These are phyloP conservation scores for Phaonia tiefii DNA, from an alignment of 2,888 invertebrate genomes.

Conservation along the genomic window DNA sequence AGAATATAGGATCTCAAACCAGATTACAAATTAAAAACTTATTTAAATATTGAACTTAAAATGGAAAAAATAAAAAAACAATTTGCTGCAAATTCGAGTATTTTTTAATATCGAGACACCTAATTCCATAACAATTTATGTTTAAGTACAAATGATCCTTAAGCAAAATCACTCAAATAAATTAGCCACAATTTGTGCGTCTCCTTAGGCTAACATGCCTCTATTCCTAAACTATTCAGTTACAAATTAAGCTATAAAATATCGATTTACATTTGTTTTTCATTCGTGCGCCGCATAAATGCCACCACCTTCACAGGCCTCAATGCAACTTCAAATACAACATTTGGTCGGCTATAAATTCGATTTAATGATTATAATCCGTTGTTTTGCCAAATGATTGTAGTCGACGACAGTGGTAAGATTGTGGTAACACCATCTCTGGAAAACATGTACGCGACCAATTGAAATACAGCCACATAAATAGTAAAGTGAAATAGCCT, in stretches of 20 bases:
- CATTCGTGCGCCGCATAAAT: slow-evolving; percentile 8
- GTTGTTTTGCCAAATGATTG: slow-evolving; percentile 2
- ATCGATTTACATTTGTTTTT: slow-evolving; percentile 20
- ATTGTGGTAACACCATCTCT: slow-evolving; percentile 10
- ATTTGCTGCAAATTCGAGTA: no score
- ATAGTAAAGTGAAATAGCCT: neutral
- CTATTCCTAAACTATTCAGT: neutral
- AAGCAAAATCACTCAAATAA: no score
- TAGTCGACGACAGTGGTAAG: neutral
- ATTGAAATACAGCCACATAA: slow-evolving; percentile 17
- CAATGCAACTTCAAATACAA: neutral
- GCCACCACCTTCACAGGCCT: slow-evolving; percentile 24
- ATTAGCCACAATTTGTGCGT: slow-evolving; percentile 24
- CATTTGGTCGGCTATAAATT: neutral
- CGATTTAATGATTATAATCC: neutral
- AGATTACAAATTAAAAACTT: no score
- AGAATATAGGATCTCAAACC: no score
- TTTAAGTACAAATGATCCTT: no score
- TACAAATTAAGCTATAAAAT: slow-evolving; percentile 39
- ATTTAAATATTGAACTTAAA: no score
- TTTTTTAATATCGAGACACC: no score
- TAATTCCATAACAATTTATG: no score
- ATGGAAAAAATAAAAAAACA: no score
- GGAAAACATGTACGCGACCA: neutral
- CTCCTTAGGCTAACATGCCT: slow-evolving; percentile 24